These are phyloP conservation scores for Cephus pygmeus DNA, from an alignment of 2,888 invertebrate species.

Conservation along the genomic window DNA sequence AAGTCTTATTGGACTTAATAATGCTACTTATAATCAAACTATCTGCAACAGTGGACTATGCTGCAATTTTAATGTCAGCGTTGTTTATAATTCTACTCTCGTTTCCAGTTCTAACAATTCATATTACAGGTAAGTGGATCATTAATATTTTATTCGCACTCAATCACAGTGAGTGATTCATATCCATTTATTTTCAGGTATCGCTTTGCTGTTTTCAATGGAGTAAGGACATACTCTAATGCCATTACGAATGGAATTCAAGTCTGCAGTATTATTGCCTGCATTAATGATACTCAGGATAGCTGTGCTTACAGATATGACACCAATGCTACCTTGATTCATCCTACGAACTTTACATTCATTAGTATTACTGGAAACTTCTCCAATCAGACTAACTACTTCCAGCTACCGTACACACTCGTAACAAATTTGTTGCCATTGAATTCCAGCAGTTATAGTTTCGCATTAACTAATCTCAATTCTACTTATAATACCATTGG, in stretches of 20 bases:
- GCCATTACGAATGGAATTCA: constrained; percentile 33
- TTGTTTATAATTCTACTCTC: background rate
- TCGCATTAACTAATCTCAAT: constrained; percentile 21
- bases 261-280: constrained; percentile 41
- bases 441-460: constrained; percentile 33
- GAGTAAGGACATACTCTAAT: constrained; percentile 29
- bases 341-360: constrained; percentile 39
- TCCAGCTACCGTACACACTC: constrained; percentile 35
- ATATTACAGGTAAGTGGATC: background rate
- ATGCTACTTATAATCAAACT: constrained; percentile 5
- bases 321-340: constrained; percentile 28
- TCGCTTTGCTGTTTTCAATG: constrained; percentile 49
- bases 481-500: constrained; percentile 27
- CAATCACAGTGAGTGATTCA: background rate
- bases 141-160: background rate
- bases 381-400: constrained; percentile 17
- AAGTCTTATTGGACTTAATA: background rate
- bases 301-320: constrained; percentile 36
- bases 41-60: constrained; percentile 15
- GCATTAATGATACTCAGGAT: constrained; percentile 28
- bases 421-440: constrained; percentile 33
- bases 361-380: constrained; percentile 37
- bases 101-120: background rate
- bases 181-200: constrained; percentile 29
- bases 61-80: constrained; percentile 13